Percentiles rank a stretch among this genome's conserved stretches.
phyloP scores from a whole-genome alignment of 2,113 vertebrate species.

The Cynopterus brachyotis region DNA sequence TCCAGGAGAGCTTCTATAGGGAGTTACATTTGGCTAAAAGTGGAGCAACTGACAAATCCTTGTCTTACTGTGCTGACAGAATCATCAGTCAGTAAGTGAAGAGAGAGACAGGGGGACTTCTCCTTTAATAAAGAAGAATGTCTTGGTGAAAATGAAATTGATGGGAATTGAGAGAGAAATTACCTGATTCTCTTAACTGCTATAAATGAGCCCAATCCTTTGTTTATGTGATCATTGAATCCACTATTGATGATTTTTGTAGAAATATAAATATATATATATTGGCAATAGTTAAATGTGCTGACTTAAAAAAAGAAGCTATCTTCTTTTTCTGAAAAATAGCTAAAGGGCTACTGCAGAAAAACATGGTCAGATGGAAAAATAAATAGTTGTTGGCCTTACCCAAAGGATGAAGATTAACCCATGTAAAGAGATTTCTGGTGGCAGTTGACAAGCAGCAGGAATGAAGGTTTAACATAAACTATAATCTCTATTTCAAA shows the following conservation, averaged over 20 bases:
- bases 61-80: constrained; percentile 22
- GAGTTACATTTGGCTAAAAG: constrained; percentile 45
- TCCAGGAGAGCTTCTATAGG: not conserved
- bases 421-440: not conserved
- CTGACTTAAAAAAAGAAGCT: not conserved
- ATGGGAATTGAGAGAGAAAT: constrained; percentile 19
- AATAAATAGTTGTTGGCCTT: not conserved
- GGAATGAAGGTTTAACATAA: not conserved
- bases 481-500: not conserved
- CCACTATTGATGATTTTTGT: not conserved
- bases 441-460: not conserved
- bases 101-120: not conserved
- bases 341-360: not conserved
- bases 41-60: constrained; percentile 29
- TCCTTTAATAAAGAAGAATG: constrained; percentile 30
- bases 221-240: not conserved
- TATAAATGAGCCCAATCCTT: not conserved
- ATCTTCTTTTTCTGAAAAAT: not conserved
- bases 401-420: not conserved
- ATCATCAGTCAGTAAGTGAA: constrained; percentile 6
- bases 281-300: not conserved
- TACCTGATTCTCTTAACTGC: not conserved
- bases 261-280: not conserved
- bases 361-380: not conserved
- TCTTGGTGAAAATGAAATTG: constrained; percentile 18